Base-by-base conservation (phyloP, 2,797 vertebrate genomes). In the Tragelaphus oryx region DNA sequence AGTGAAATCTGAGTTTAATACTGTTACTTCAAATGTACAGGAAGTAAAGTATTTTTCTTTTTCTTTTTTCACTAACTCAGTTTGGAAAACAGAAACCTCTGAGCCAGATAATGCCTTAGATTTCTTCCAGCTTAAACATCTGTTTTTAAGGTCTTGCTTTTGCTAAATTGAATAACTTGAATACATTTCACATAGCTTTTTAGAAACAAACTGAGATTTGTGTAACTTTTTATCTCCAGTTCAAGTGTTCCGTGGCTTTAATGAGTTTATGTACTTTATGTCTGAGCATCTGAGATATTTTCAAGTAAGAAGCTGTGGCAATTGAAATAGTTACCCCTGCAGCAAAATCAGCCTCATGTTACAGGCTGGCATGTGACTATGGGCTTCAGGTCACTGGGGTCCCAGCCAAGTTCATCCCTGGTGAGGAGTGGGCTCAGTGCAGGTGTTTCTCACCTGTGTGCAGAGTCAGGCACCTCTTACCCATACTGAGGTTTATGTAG, bases 111-210 rank as follows among this genome's bases (percentile, higher is more conserved):
- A 87, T 74, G 22, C 50, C 80, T 88, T 54, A 88, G 78, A 81
- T 82, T 55, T 62, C 62, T 91, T 85, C 71, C 50, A 81, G 44
- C 55, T 91, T 92, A 76, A 74, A 59, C 52, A 30, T 82, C 68
- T 81, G 5, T 52, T 28, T 91, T 46, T 59, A 46, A 82, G 24
- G 28, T 54, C 57, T 86, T 57, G 37, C 83, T 62, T 88, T 62
- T 85, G 52, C 44, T 76, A 81, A 93, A 52, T 6, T 81, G 50
- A 60, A 84, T 76, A 60, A 71, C 37, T 81, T 80, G 46, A 88
- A 84, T 90, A 96, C 41, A 85, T 94, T 91, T 82, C 44, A 55
- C 52, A 44, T 37, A 6, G n/a, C 12, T 86, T 91, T 92, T 84
- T 57, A 65, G 28, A 86, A 93, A 46, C 24, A 2, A 90, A 88